Base-by-base conservation (phyloP, 2,888 invertebrate species). In the Pantelozetes paolii region DNA sequence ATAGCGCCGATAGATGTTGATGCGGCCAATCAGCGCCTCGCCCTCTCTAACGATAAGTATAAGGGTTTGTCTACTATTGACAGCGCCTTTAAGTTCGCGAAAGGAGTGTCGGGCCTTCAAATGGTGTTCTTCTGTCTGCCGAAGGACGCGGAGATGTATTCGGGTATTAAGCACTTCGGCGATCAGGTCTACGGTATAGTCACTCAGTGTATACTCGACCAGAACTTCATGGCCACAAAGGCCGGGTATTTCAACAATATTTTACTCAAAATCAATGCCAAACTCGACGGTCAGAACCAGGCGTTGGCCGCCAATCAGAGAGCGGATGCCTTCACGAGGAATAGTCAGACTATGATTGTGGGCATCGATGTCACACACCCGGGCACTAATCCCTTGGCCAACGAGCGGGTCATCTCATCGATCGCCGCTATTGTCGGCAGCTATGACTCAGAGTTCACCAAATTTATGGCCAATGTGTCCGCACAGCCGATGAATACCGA, bases 331-430 rank as follows among this genome's bases (percentile, higher is more conserved):
- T 54, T 5, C 13, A n/a, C 26, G 3, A 54, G 9, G 5, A 23
- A 54, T 3, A 3, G 26, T 5, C 20, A 26, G 1, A 54, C 54
- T 8, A 86, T 89, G 20, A 85, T 93, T 50, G 85, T 93, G 45
- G 95, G 95, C 0, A 94, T 94, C 8, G 95, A 95, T 83, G 94
- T 95, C 8, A 94, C 94, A 0, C 95, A 95, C 84, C 94, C 95
- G 0, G 88, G 91, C 1, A 90, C 90, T 75, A 26, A 54, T 26
- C 54, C 23, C 1, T 54, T 54, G 54, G 54, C 54, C 26, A 54
- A 54, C 23, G 87, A 89, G 82, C 85, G 82, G 9, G 80, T 80
- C 8, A 82, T 83, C 76, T 87, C 87, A 0, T 87, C 87, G 0
- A 84, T 88, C 73, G 87, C 87, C 13, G 87, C 87, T 20, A 89